phyloP scores from a whole-genome alignment of 2,888 invertebrate genomes.

The Alloscopus bannaensis region DNA sequence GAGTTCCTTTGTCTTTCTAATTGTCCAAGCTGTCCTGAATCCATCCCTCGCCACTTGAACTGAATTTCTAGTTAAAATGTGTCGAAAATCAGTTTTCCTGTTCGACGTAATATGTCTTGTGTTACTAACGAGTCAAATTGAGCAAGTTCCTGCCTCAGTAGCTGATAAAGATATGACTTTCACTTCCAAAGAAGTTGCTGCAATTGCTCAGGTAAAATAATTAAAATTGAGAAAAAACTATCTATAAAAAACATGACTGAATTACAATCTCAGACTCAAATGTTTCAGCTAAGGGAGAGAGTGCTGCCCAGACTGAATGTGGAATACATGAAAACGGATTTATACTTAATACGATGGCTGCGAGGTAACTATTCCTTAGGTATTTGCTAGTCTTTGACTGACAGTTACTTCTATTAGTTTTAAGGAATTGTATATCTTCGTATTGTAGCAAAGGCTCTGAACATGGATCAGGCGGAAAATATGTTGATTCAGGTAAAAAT shows the following conservation, averaged over 20 bases:
- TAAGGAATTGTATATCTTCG: not conserved
- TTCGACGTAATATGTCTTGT: too few relatives aligned
- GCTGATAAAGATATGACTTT: slow-evolving; percentile 28
- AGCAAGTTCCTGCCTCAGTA: not conserved
- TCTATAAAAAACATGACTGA: not conserved
- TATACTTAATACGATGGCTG: slow-evolving; percentile 48
- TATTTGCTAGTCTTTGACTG: not conserved
- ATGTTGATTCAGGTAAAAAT: slow-evolving; percentile 27
- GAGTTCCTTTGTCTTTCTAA: too few relatives aligned
- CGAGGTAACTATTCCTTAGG: slow-evolving; percentile 21
- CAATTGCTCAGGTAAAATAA: slow-evolving; percentile 32
- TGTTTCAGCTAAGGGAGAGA: slow-evolving; percentile 19
- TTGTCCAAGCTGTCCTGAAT: too few relatives aligned
- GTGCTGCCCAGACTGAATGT: slow-evolving; percentile 9
- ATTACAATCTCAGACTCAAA: slow-evolving; percentile 2
- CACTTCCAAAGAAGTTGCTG: slow-evolving; percentile 22
- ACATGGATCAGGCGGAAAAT: slow-evolving; percentile 37
- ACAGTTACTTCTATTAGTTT: not conserved
- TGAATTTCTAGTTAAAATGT: too few relatives aligned
- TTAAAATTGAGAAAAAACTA: not conserved
- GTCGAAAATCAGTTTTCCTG: too few relatives aligned
- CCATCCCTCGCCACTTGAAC: too few relatives aligned
- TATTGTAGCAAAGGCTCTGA: slow-evolving; percentile 20
- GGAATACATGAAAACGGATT: slow-evolving; percentile 46
- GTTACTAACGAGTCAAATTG: too few relatives aligned